A percentile compares a stretch with the other conserved stretches of the same genome.
Evolutionary conservation across 2,888 invertebrate species (phyloP).

Genomic region (Agelastica alni): DNA sequence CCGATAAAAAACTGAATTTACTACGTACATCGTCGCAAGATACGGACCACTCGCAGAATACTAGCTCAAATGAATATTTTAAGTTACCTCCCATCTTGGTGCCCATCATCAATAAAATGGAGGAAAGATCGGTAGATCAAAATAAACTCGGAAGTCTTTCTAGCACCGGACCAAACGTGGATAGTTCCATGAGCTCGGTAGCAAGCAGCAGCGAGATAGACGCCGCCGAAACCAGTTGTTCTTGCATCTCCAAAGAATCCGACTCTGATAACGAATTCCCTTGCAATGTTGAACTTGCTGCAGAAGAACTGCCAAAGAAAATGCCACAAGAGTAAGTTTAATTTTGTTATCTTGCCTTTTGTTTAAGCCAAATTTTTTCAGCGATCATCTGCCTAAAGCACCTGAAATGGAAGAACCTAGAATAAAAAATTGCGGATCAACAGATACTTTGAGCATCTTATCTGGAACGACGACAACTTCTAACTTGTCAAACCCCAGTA

Average conservation of each 20-base stretch:
- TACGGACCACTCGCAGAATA: slow-evolving; percentile 65
- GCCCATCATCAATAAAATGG: slow-evolving; percentile 69
- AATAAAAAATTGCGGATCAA: slow-evolving; percentile 37
- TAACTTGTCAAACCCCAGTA: slow-evolving; percentile 36
- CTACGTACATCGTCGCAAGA: slow-evolving; percentile 59
- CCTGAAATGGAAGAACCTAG: slow-evolving; percentile 3
- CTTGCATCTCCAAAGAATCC: slow-evolving; percentile 32
- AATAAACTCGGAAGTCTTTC: slow-evolving; percentile 65
- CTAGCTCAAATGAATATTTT: slow-evolving; percentile 63
- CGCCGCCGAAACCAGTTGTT: slow-evolving; percentile 25
- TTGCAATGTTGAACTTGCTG: slow-evolving; percentile 18
- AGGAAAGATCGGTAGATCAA: slow-evolving; percentile 40
- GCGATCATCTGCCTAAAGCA: background rate
- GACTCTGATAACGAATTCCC: slow-evolving; percentile 38
- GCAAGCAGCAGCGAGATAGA: slow-evolving; percentile 47
- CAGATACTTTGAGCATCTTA: slow-evolving; percentile 37
- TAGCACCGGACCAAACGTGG: slow-evolving; percentile 72
- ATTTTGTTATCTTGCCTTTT: too few relatives aligned
- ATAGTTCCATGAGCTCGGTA: slow-evolving; percentile 59
- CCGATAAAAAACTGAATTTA: slow-evolving; percentile 61
- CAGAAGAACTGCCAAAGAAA: slow-evolving; percentile 13
- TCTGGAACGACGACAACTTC: slow-evolving; percentile 35
- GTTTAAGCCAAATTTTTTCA: too few relatives aligned
- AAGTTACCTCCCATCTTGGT: slow-evolving; percentile 73
- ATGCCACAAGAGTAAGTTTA: slow-evolving; percentile 27